Conservation (phyloP, 2,113 vertebrate species). For the Equus quagga region DNA sequence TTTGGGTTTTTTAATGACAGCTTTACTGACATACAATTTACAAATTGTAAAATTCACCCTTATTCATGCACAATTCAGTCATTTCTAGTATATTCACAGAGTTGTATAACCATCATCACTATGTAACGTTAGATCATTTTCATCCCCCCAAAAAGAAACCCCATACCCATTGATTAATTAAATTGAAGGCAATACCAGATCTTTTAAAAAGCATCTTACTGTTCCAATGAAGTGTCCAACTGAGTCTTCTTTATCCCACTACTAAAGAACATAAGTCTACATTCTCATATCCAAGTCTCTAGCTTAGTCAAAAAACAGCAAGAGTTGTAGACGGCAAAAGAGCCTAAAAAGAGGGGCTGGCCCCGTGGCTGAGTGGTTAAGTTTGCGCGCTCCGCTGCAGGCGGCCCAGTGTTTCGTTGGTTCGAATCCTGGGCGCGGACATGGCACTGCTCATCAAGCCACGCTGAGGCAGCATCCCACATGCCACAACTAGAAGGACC, state of each 20-base stretch:
- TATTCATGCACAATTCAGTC: not conserved
- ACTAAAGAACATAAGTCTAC: not conserved
- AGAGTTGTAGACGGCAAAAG: not conserved
- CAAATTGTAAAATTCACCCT: not conserved
- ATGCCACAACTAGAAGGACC: too few relatives aligned
- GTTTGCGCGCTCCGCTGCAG: too few relatives aligned
- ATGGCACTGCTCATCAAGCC: too few relatives aligned
- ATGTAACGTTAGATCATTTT: slow-evolving; percentile 27
- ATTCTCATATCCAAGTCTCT: not conserved
- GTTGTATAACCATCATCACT: not conserved
- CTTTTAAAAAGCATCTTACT: slow-evolving; percentile 14
- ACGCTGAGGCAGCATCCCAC: too few relatives aligned
- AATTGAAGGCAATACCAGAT: not conserved
- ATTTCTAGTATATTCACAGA: slow-evolving; percentile 17
- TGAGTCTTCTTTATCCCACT: not conserved
- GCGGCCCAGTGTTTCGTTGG: too few relatives aligned
- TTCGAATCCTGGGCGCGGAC: too few relatives aligned
- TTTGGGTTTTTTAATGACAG: not conserved
- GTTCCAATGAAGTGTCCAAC: not conserved
- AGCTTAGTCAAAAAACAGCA: not conserved
- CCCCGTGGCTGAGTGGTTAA: too few relatives aligned
- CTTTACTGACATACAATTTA: slow-evolving; percentile 1
- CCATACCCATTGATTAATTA: not conserved
- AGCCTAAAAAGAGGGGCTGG: not conserved
- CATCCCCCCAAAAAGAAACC: not conserved